Evolutionary conservation across 2,113 vertebrate species (phyloP).

Genomic region (Prunella himalayana): DNA sequence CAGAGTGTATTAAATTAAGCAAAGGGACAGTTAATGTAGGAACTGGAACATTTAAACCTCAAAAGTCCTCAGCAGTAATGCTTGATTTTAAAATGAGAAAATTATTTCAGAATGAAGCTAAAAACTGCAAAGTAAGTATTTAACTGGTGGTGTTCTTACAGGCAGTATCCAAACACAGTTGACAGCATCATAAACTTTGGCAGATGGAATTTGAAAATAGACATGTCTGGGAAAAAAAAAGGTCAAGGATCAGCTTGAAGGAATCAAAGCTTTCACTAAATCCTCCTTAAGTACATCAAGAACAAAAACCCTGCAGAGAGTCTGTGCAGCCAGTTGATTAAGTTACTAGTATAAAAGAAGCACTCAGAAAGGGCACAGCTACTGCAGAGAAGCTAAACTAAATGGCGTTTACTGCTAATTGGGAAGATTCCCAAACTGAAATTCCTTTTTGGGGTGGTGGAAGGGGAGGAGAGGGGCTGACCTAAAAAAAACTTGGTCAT

Average conservation of each 20-base stretch:
- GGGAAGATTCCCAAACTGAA: background rate
- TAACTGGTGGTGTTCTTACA: background rate
- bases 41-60: background rate
- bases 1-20: background rate
- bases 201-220: background rate
- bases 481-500: background rate
- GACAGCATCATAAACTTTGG: background rate
- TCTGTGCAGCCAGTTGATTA: background rate
- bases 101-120: background rate
- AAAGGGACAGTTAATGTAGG: background rate
- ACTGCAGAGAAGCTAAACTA: background rate
- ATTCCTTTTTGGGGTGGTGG: background rate
- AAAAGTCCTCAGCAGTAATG: background rate
- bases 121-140: background rate
- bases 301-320: background rate
- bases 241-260: background rate
- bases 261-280: background rate
- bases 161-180: background rate
- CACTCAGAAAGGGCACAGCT: background rate
- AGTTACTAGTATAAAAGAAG: background rate
- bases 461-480: background rate
- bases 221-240: background rate
- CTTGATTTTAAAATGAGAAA: background rate
- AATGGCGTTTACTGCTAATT: background rate
- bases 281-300: background rate